These are phyloP conservation scores for Xyrichtys novacula DNA, from an alignment of 2,797 vertebrate genomes.

Conservation along the genomic window DNA sequence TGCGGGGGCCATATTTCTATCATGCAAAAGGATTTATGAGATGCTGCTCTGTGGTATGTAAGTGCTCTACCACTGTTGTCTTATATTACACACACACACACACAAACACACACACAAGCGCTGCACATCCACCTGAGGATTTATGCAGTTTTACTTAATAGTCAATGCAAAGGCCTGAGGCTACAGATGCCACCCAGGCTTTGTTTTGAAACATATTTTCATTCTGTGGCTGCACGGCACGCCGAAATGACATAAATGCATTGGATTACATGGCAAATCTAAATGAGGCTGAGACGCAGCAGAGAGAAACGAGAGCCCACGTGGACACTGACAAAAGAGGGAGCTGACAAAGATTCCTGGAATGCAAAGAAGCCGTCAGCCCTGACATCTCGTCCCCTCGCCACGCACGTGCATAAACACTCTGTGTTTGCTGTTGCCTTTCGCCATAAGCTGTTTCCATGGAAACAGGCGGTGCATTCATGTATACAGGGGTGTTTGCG, in stretches of 20 bases:
- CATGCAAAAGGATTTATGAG: conserved; percentile 56
- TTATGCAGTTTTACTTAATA: neutral
- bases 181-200: conserved; percentile 14
- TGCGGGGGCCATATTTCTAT: conserved; percentile 60
- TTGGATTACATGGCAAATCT: neutral
- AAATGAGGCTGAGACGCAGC: neutral
- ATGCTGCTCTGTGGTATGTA: conserved; percentile 32
- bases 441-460: conserved; percentile 21
- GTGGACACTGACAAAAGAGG: neutral
- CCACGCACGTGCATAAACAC: neutral
- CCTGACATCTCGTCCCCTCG: neutral
- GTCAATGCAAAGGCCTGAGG: neutral
- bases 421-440: conserved; percentile 10
- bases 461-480: conserved; percentile 14
- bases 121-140: neutral
- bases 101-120: neutral
- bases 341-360: neutral
- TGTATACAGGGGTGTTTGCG: conserved; percentile 17
- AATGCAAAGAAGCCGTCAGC: neutral
- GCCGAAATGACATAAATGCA: neutral
- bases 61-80: conserved; percentile 28
- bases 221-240: neutral
- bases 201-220: neutral
- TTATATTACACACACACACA: conserved; percentile 12
- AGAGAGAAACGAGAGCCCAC: neutral